Percentiles rank a stretch among this genome's conserved stretches.
phyloP scores from a whole-genome alignment of 92 coral and sea anemone genomes.

The Porites divaricata region DNA sequence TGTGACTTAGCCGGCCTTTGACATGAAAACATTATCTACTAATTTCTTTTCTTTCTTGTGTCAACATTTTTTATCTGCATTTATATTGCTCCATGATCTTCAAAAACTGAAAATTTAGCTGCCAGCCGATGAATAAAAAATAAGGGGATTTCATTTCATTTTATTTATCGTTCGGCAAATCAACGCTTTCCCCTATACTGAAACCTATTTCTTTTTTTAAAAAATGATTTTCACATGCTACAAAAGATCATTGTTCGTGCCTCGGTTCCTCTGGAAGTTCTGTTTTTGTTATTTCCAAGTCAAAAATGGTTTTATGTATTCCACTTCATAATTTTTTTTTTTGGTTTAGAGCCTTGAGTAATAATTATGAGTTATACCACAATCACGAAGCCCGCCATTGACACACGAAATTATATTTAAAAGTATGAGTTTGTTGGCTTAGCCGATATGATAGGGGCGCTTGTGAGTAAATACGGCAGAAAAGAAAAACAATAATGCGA shows the following conservation, averaged over 20 bases:
- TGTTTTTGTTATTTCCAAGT: no score
- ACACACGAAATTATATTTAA: not conserved
- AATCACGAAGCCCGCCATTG: not conserved
- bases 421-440: not conserved
- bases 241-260: no score
- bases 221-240: no score
- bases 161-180: no score
- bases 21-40: not conserved
- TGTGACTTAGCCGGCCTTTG: not conserved
- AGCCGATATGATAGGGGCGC: conserved; percentile 7
- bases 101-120: not conserved
- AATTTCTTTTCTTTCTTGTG: conserved; percentile 8
- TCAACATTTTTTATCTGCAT: conserved; percentile 1
- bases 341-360: not conserved
- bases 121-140: not conserved
- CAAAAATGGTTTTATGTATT: no score
- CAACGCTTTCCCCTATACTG: no score
- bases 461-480: conserved; percentile 3
- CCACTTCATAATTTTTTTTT: no score
- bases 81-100: not conserved
- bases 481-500: conserved; percentile 2
- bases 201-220: no score
- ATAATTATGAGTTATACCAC: not conserved
- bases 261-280: no score
- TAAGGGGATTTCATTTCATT: not conserved